Evolutionary conservation across 2,113 vertebrate species (phyloP).

Genomic region (Cardinalis cardinalis): DNA sequence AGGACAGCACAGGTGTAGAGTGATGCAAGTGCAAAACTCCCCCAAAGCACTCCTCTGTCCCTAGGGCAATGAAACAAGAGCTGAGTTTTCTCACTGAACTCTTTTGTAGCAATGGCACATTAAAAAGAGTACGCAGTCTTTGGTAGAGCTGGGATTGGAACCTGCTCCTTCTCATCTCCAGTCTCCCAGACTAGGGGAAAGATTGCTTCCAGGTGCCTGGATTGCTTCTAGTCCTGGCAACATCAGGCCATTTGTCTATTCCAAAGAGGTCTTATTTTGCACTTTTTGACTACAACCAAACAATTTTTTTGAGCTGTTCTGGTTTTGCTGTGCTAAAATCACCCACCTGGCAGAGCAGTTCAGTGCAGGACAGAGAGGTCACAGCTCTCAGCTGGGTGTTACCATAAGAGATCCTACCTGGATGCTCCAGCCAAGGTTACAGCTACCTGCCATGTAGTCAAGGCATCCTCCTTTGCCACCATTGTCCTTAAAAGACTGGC

Average conservation of each 20-base stretch:
- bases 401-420: background rate
- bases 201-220: background rate
- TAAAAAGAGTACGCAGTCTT: background rate
- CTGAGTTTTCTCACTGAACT: background rate
- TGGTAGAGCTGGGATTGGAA: background rate
- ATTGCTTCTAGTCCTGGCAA: background rate
- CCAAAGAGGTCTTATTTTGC: background rate
- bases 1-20: background rate
- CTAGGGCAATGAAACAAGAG: background rate
- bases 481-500: background rate
- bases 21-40: background rate
- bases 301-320: constrained; percentile 5
- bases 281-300: background rate
- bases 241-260: background rate
- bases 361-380: background rate
- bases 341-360: background rate
- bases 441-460: background rate
- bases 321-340: constrained; percentile 1
- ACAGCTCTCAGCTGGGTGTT: background rate
- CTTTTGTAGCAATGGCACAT: background rate
- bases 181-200: background rate
- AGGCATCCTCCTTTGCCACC: background rate
- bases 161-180: background rate
- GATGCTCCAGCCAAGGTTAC: background rate
- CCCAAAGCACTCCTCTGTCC: background rate